Percentiles rank a stretch among this genome's conserved stretches.
Evolutionary conservation across 2,113 vertebrate species (phyloP).

Genomic region (Amazona vittata): DNA sequence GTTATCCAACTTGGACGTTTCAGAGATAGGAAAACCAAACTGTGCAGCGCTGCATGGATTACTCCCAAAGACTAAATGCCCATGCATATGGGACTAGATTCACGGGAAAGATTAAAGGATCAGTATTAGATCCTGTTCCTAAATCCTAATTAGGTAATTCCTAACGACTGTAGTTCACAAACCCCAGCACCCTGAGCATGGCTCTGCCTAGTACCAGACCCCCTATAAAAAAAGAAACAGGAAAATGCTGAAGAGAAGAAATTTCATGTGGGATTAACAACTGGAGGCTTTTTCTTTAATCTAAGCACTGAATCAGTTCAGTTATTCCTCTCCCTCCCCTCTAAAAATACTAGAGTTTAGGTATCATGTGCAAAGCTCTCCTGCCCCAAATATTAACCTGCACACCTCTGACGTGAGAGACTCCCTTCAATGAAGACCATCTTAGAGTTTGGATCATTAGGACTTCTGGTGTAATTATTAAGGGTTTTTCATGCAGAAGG

Average conservation of each 20-base stretch:
- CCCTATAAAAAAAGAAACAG: neutral
- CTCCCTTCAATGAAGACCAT: neutral
- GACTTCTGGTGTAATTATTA: neutral
- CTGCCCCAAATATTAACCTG: neutral
- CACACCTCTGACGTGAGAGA: neutral
- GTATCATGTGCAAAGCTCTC: neutral
- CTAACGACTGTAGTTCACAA: neutral
- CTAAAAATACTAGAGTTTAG: neutral
- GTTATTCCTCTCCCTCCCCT: neutral
- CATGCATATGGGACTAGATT: neutral
- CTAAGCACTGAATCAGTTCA: neutral
- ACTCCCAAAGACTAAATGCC: neutral
- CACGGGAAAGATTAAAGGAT: neutral
- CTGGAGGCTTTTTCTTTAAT: neutral
- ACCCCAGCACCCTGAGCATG: neutral
- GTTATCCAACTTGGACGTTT: neutral
- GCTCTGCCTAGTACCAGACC: neutral
- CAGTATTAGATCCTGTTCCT: neutral
- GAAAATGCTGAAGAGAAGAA: neutral
- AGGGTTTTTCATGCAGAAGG: neutral
- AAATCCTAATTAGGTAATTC: neutral
- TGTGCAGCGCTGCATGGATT: neutral
- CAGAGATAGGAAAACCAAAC: neutral
- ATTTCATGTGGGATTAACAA: neutral
- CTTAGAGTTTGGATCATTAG: neutral